phyloP scores from a whole-genome alignment of 2,888 invertebrate genomes.

The Diplazon laetatorius region DNA sequence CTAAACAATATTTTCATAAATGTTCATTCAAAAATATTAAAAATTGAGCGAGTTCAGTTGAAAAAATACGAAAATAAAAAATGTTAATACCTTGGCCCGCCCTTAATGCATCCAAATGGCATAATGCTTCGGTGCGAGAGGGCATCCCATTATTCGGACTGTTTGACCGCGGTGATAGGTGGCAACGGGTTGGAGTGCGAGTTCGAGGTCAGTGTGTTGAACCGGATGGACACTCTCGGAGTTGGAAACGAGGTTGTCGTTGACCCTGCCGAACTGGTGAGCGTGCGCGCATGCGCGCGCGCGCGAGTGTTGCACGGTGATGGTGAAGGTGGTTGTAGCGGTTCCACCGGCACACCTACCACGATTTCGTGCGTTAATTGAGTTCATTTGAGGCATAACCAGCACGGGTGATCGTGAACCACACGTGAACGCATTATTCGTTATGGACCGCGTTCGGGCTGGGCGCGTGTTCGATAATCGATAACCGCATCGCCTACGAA shows the following conservation, averaged over 20 bases:
- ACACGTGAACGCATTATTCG: constrained; percentile 52
- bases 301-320: not conserved
- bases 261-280: constrained; percentile 1
- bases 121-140: constrained; percentile 31
- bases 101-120: constrained; percentile 12
- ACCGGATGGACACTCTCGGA: constrained; percentile 33
- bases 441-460: constrained; percentile 49
- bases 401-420: constrained; percentile 47
- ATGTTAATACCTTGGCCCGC: no score
- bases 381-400: constrained; percentile 63
- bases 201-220: constrained; percentile 41
- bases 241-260: constrained; percentile 28
- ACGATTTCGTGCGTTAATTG: constrained; percentile 64
- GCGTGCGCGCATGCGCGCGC: not conserved
- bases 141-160: constrained; percentile 57
- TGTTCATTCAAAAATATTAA: no score
- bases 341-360: constrained; percentile 10
- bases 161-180: constrained; percentile 59
- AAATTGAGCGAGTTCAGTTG: no score
- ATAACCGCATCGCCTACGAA: constrained; percentile 51
- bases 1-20: no score
- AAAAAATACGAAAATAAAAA: no score
- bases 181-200: constrained; percentile 38
- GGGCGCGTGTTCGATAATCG: constrained; percentile 55
- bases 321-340: constrained; percentile 39